Base-by-base conservation (phyloP, 2,113 vertebrate genomes). In the Takifugu flavidus region DNA sequence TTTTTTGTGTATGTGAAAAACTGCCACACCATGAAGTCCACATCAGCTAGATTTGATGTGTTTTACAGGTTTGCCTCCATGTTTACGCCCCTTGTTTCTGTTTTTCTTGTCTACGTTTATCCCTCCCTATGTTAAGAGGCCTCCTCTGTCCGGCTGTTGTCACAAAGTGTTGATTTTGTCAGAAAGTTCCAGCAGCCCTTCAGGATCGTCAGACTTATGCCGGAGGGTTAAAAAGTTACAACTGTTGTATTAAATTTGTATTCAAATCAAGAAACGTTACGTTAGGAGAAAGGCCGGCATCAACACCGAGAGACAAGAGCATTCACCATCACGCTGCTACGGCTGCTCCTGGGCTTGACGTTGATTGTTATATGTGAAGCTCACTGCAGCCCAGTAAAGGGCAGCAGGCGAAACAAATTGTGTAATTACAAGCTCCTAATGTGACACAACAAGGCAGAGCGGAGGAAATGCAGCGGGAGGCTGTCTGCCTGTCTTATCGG, bases 81-180 rank as follows among this genome's bases (percentile, higher is more conserved):
- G 20, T 20, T 20, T 20, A 20, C 20, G 20, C 20, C 20, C 20
- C 20, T 20, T 20, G 20, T 20, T 20, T 20, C 20, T 20, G 20
- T 20, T 20, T 20, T 20, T 20, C 20, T 20, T 20, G 20, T 20
- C 27, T 13, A 47, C 14, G 2, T 44, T 44, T 11, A 45, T 45
- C 43, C 27, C 12, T 31, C n/a, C 15, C 13, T 50, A 39, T 31
- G 7, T 31, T 31, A 5, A 71, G 62, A 68, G 57, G 55, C 75
- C 20, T 20, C 20, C 20, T 20, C 20, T 83, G 85, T 31, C 29
- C 29, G 5, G 29, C 4, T 31, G 29, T 31, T 31, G 29, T 88
- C 90, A 87, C 56, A 54, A 31, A 74, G 49, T 54, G 46, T 74
- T 87, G 75, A 49, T 83, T 62, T 65, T 49, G 60, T 71, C 61